Percentiles rank a stretch among this genome's conserved stretches.
Evolutionary conservation across 2,888 invertebrate genomes (phyloP).

Genomic region (Neoaliturus tenellus): DNA sequence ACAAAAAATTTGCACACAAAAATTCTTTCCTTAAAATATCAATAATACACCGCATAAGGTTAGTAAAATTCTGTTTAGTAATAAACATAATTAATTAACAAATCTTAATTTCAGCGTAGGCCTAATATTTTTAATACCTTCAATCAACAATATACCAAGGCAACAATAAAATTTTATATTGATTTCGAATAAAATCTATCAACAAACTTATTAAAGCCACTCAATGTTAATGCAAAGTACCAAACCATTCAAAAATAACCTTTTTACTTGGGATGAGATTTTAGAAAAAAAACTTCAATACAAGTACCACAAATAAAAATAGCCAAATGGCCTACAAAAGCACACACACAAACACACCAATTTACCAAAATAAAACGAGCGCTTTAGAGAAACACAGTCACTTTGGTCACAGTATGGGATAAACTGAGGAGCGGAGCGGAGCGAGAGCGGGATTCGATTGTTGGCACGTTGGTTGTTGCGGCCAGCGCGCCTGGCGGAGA

Average conservation of each 20-base stretch:
- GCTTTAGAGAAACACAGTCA: background rate
- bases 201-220: no score
- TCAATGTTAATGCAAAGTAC: no score
- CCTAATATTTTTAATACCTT: no score
- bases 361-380: constrained; percentile 4
- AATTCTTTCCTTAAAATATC: no score
- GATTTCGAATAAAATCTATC: no score
- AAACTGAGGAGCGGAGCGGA: background rate
- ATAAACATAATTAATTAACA: no score
- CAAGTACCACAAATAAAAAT: background rate
- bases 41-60: no score
- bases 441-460: constrained; percentile 7
- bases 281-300: background rate
- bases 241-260: constrained; percentile 6
- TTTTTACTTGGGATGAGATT: background rate
- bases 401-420: background rate
- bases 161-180: no score
- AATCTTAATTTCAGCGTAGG: no score
- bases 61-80: no score
- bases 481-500: background rate
- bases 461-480: constrained; percentile 24
- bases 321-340: background rate
- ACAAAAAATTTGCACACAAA: no score
- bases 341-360: constrained; percentile 25
- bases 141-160: no score